These are phyloP conservation scores for Trimorus sp. DNA, from an alignment of 2,888 invertebrate genomes.

Conservation along the genomic window DNA sequence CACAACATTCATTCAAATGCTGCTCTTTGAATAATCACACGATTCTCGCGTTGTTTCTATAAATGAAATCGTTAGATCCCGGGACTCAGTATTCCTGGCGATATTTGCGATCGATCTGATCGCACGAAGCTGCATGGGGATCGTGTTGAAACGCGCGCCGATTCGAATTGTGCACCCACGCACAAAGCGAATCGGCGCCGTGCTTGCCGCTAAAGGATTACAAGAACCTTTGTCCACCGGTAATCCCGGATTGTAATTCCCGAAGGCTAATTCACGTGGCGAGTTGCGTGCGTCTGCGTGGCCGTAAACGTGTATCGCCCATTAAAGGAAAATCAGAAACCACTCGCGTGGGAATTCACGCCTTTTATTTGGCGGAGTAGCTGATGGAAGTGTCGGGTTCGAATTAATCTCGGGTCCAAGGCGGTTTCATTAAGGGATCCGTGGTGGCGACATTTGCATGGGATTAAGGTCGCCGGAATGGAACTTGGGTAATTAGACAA, in stretches of 20 bases:
- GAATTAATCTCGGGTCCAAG: slow-evolving; percentile 39
- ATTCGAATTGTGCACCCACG: slow-evolving; percentile 81
- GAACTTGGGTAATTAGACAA: not conserved
- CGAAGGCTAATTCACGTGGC: slow-evolving; percentile 64
- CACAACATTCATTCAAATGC: slow-evolving; percentile 70
- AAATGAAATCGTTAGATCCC: slow-evolving; percentile 14
- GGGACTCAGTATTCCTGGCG: not conserved
- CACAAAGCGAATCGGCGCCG: slow-evolving; percentile 77
- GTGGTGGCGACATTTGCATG: slow-evolving; percentile 16
- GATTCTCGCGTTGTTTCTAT: slow-evolving; percentile 72
- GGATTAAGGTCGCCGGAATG: slow-evolving; percentile 6
- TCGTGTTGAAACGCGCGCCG: slow-evolving; percentile 78
- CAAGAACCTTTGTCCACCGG: slow-evolving; percentile 66
- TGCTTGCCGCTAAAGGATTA: slow-evolving; percentile 68
- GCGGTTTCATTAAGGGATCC: slow-evolving; percentile 23
- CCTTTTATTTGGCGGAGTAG: slow-evolving; percentile 56
- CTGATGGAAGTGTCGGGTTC: slow-evolving; percentile 42
- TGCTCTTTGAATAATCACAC: slow-evolving; percentile 59
- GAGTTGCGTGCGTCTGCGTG: slow-evolving; percentile 58
- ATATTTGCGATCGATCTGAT: slow-evolving; percentile 73
- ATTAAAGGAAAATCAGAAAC: slow-evolving; percentile 66
- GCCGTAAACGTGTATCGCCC: slow-evolving; percentile 61
- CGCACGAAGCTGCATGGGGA: slow-evolving; percentile 69
- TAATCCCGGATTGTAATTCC: slow-evolving; percentile 68
- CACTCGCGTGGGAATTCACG: slow-evolving; percentile 66